These are phyloP conservation scores for Disparrhopalites patrizii DNA, from an alignment of 2,888 invertebrate genomes.

Conservation along the genomic window DNA sequence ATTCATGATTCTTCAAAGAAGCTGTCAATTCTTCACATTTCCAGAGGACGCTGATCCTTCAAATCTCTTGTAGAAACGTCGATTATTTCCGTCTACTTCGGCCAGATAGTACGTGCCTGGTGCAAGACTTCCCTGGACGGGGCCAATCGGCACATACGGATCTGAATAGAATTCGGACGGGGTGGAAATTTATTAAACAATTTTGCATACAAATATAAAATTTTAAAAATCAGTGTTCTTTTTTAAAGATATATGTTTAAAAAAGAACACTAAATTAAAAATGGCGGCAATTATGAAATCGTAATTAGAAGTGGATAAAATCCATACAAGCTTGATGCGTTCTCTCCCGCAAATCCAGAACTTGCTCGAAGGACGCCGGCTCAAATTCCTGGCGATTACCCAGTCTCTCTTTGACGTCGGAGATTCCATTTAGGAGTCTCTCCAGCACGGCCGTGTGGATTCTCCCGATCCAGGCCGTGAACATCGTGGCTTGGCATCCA, in stretches of 20 bases:
- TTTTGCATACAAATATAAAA: background rate
- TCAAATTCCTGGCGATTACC: constrained; percentile 66
- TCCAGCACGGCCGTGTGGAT: constrained; percentile 58
- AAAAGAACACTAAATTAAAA: background rate
- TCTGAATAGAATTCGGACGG: too few relatives aligned
- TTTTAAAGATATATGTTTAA: background rate
- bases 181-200: background rate
- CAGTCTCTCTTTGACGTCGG: constrained; percentile 64
- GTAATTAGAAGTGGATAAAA: too few relatives aligned
- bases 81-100: constrained; percentile 77
- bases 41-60: too few relatives aligned
- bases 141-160: constrained; percentile 75
- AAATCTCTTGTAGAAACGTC: constrained; percentile 70
- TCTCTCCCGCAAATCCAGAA: constrained; percentile 74
- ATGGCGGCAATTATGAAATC: constrained; percentile 56
- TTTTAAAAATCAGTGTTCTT: background rate
- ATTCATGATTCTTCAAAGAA: too few relatives aligned
- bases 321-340: constrained; percentile 74
- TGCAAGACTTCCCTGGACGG: constrained; percentile 67
- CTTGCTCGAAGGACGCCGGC: constrained; percentile 71
- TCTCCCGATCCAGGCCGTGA: constrained; percentile 71
- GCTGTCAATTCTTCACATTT: too few relatives aligned
- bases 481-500: constrained; percentile 93
- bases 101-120: constrained; percentile 87
- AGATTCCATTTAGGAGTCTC: constrained; percentile 64